Evolutionary conservation across 2,113 vertebrate species (phyloP), one percentile per base, ranked within the genome.

Genomic region (Triplophysa tibetana): DNA sequence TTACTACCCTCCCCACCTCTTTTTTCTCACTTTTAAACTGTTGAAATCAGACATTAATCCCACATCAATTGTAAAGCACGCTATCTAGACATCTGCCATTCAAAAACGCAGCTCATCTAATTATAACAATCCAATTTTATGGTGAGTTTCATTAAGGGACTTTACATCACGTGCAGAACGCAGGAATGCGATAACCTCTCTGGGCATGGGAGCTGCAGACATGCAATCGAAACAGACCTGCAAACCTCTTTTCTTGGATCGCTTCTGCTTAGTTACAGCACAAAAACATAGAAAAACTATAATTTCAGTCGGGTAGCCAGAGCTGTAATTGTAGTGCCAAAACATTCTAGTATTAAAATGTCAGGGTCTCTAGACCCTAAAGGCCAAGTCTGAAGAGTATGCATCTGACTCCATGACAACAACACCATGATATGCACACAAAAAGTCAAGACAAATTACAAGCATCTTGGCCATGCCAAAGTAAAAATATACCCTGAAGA

Each of bases 271-370:
- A 86, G 92, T 88, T 90, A 92, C 91, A 65, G 65, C 65, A 85
- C 16, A 88, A 89, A 88, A 92, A 92, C 89, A 92, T n/a, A 84
- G 63, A 82, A 83, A 92, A 91, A 93, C 88, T 91, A 86, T 88
- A 81, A 88, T 90, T 89, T 87, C 3, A 88, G 87, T 67, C 81
- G 26, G 61, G 62, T 83, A 68, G 79, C 77, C 77, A 12, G 54
- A 11, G 41, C 13, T 58, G 74, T 88, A 87, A 90, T 88, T 85
- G 88, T 74, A 81, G 65, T 68, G 77, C 43, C 69, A 52, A 75
- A 56, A 56, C 50, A 23, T 52, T 72, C 83, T 64, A 75, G 38
- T 17, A 69, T 82, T 60, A 67, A 85, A 81, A 86, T 26, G 7
- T 26, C 75, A 24, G 62, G 50, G 56, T 33, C 48, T 70, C 9